Percentiles rank a stretch among this genome's conserved stretches.
These are phyloP conservation scores for Saccopteryx leptura DNA, from an alignment of 2,113 vertebrate species.

Conservation along the genomic window DNA sequence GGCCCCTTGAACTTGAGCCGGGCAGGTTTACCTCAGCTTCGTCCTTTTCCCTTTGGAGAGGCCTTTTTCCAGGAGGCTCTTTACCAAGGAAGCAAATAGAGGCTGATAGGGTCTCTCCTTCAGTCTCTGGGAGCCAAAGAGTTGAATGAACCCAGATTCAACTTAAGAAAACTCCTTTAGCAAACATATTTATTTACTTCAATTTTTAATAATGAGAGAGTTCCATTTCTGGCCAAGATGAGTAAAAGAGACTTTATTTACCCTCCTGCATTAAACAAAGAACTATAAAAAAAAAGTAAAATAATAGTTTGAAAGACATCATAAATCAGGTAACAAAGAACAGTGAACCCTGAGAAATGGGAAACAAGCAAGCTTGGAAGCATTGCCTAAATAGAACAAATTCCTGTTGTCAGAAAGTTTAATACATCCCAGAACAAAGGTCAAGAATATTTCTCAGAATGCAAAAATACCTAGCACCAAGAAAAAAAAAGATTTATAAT, in stretches of 20 bases:
- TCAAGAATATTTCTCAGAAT: background rate
- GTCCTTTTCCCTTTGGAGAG: background rate
- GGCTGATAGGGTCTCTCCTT: background rate
- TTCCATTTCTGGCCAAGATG: background rate
- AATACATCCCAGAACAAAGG: background rate
- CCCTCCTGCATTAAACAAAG: background rate
- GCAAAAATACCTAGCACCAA: background rate
- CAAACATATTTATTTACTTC: background rate
- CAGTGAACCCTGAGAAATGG: background rate
- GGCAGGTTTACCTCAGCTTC: background rate
- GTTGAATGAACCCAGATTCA: background rate
- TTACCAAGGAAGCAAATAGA: background rate
- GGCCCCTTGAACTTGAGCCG: background rate
- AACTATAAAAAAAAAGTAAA: conserved; percentile 2
- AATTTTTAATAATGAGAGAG: background rate
- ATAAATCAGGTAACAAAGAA: background rate
- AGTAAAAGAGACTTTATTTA: background rate
- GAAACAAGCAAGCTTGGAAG: background rate
- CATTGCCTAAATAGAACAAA: background rate
- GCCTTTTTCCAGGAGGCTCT: background rate
- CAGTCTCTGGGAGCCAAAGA: background rate
- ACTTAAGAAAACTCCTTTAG: background rate
- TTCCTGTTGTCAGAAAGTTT: background rate
- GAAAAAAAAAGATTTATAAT: conserved; percentile 25
- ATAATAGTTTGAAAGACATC: background rate